phyloP scores from a whole-genome alignment of 2,797 vertebrate genomes.

The Eleutherodactylus coqui region DNA sequence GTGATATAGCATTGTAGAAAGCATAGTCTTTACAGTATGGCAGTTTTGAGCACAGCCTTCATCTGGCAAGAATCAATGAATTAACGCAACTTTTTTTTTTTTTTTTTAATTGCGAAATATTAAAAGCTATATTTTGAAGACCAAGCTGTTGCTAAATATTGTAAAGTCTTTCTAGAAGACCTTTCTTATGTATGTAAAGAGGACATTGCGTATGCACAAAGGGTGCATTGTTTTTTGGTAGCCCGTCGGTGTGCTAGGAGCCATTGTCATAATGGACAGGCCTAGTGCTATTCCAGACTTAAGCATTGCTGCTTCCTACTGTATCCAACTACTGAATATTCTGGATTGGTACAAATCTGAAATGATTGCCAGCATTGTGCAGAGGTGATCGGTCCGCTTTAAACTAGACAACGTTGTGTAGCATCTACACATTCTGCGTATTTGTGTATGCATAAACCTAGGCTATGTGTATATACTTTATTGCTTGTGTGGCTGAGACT shows the following conservation, averaged over 20 bases:
- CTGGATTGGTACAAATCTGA: neutral
- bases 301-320: neutral
- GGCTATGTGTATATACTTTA: neutral
- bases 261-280: neutral
- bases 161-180: neutral
- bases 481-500: neutral
- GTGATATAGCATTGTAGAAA: constrained; percentile 7
- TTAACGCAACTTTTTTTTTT: neutral
- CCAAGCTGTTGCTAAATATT: neutral
- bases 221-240: neutral
- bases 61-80: neutral
- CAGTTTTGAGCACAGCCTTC: neutral
- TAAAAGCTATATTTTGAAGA: neutral
- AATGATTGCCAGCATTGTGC: neutral
- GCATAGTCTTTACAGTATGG: too few species aligned
- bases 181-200: neutral
- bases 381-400: neutral
- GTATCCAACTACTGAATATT: constrained; percentile 28
- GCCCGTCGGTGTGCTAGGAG: neutral
- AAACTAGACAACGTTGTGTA: constrained; percentile 54
- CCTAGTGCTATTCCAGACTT: neutral
- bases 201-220: neutral
- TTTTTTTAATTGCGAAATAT: neutral
- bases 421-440: constrained; percentile 55
- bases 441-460: constrained; percentile 12